Evolutionary conservation across 92 coral and sea anemone genomes (phyloP).

Genomic region (Diadumene lineata): DNA sequence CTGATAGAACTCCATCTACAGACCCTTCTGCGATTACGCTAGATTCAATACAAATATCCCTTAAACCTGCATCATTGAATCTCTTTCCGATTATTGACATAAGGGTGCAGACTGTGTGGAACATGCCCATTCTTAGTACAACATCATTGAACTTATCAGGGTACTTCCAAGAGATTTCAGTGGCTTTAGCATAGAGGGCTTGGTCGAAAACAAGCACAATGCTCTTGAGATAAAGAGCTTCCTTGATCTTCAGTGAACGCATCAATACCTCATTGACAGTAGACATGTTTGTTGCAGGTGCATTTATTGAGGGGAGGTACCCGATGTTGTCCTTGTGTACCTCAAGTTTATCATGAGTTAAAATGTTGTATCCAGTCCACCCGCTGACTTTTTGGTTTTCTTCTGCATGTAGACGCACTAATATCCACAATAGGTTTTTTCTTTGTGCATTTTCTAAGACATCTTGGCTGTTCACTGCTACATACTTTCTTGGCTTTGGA

Average conservation of each 20-base stretch:
- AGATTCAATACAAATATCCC: conserved; percentile 48
- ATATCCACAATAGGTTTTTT: conserved; percentile 34
- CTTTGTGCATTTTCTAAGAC: conserved; percentile 19
- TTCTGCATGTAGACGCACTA: conserved; percentile 36
- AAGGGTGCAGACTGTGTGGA: conserved; percentile 49
- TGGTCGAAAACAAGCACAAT: conserved; percentile 27
- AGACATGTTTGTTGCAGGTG: conserved; percentile 40
- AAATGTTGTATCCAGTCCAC: conserved; percentile 67
- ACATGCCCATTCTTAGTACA: conserved; percentile 51
- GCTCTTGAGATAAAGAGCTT: conserved; percentile 11
- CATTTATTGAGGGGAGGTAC: conserved; percentile 54
- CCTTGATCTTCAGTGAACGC: conserved; percentile 30
- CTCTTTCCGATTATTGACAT: conserved; percentile 58
- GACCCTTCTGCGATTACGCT: conserved; percentile 50
- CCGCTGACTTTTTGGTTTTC: conserved; percentile 36
- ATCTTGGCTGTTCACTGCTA: conserved; percentile 29
- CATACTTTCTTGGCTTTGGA: conserved; percentile 45
- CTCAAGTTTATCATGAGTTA: conserved; percentile 34
- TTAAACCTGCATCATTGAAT: conserved; percentile 61
- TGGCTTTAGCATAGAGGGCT: conserved; percentile 30
- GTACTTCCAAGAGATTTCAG: conserved; percentile 21
- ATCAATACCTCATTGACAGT: conserved; percentile 34
- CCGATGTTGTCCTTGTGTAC: conserved; percentile 39
- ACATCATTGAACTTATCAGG: conserved; percentile 26
- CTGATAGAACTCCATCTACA: conserved; percentile 31